These are phyloP conservation scores for Poecile montanus DNA, from an alignment of 2,797 vertebrate species.

Conservation along the genomic window DNA sequence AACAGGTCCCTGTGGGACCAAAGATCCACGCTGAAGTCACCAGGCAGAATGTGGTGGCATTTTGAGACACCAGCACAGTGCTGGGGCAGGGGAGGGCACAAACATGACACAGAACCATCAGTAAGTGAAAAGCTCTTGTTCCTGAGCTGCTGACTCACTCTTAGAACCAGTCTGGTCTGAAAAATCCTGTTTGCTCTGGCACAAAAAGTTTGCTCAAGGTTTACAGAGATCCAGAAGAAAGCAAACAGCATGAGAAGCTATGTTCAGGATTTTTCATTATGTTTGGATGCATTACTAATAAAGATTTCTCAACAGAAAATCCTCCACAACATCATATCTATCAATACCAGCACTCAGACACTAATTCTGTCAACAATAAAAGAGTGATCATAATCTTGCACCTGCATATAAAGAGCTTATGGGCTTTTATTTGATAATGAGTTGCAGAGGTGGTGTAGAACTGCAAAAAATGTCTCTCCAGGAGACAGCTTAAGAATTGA, in stretches of 20 bases:
- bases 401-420: conserved; percentile 37
- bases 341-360: conserved; percentile 13
- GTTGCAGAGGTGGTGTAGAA: background rate
- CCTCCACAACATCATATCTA: background rate
- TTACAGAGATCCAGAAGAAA: conserved; percentile 16
- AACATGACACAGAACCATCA: accelerated
- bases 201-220: conserved; percentile 12
- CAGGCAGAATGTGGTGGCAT: background rate
- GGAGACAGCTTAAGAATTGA: background rate
- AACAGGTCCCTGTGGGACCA: background rate
- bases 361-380: conserved; percentile 39
- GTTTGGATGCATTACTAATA: conserved; percentile 45
- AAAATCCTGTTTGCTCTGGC: conserved; percentile 5
- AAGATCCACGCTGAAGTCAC: background rate
- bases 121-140: background rate
- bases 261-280: conserved; percentile 42
- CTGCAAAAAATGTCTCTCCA: background rate
- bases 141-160: background rate
- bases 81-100: background rate
- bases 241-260: conserved; percentile 5
- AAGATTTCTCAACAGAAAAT: conserved; percentile 49
- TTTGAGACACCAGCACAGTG: background rate
- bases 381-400: conserved; percentile 24
- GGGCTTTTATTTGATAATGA: conserved; percentile 39
- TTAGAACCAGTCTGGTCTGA: background rate